Evolutionary conservation across 2,797 vertebrate species (phyloP).

Genomic region (Pteronotus mesoamericanus): DNA sequence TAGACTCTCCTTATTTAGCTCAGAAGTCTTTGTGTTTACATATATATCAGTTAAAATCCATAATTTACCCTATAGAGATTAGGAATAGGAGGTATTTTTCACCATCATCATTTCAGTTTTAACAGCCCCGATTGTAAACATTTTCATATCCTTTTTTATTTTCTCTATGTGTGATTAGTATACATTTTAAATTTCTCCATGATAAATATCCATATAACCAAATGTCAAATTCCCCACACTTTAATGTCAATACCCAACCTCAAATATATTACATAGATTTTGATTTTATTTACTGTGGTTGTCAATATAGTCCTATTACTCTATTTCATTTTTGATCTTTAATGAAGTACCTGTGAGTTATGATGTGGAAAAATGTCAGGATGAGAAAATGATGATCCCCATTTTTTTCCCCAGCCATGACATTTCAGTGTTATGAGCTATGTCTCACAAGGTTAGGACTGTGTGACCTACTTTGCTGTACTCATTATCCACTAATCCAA

Average conservation of each 20-base stretch:
- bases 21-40: neutral
- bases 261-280: constrained; percentile 60
- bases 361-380: constrained; percentile 67
- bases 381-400: constrained; percentile 66
- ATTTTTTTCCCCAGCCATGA: constrained; percentile 46
- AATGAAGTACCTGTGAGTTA: constrained; percentile 71
- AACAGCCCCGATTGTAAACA: neutral
- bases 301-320: constrained; percentile 65
- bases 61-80: neutral
- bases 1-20: neutral
- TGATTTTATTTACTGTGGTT: constrained; percentile 65
- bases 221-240: constrained; percentile 46
- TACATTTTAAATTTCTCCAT: constrained; percentile 45
- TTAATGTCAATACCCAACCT: constrained; percentile 42
- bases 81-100: neutral
- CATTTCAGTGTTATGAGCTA: constrained; percentile 67
- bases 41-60: neutral
- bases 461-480: constrained; percentile 48
- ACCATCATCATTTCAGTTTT: neutral
- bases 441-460: constrained; percentile 60
- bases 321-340: constrained; percentile 69
- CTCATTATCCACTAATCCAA: constrained; percentile 49
- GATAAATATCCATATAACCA: constrained; percentile 48
- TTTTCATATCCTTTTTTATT: neutral
- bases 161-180: neutral